phyloP scores from a whole-genome alignment of 2,113 vertebrate species.

The Prunella fulvescens region DNA sequence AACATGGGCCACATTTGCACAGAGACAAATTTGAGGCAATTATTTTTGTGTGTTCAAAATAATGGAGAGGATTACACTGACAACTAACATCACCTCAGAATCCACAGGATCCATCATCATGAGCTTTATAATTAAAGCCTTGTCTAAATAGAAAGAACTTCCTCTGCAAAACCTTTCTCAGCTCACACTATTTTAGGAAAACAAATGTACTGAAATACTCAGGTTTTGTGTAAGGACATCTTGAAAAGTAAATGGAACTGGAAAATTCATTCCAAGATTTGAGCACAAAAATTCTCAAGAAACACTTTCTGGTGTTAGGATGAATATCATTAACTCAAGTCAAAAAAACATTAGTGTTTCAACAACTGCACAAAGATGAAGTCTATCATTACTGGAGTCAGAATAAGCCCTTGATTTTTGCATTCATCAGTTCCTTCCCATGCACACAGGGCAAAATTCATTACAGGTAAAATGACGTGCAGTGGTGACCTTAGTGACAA shows the following conservation, averaged over 20 bases:
- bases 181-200: not conserved
- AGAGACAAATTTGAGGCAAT: not conserved
- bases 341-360: not conserved
- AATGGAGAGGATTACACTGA: not conserved
- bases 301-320: not conserved
- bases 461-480: not conserved
- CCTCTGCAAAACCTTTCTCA: not conserved
- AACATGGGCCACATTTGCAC: not conserved
- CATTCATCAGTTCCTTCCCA: not conserved
- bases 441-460: not conserved
- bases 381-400: not conserved
- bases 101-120: not conserved
- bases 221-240: not conserved
- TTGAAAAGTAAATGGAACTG: not conserved
- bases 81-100: not conserved
- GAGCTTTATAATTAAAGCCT: not conserved
- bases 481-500: not conserved
- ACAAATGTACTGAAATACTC: not conserved
- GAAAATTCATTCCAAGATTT: not conserved
- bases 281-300: not conserved
- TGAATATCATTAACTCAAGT: not conserved
- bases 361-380: not conserved
- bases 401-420: not conserved
- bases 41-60: not conserved
- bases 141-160: not conserved